Evolutionary conservation across 2,888 invertebrate genomes (phyloP).

Genomic region (Hydroisotoma schaefferi): DNA sequence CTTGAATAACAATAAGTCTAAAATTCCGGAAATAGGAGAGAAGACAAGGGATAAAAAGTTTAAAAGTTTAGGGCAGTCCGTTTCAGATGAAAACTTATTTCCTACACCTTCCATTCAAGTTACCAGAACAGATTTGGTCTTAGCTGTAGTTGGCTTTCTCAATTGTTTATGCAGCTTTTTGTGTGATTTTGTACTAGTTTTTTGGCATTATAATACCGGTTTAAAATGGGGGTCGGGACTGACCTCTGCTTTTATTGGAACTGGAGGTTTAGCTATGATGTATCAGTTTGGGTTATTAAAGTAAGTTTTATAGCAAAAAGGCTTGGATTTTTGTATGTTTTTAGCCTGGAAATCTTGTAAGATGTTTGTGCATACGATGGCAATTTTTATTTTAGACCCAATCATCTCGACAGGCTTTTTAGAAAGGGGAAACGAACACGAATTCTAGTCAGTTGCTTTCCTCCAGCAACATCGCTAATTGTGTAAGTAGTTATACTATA

Average conservation of each 20-base stretch:
- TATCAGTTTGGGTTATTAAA: constrained; percentile 33
- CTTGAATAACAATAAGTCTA: too few relatives aligned
- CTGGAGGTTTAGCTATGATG: constrained; percentile 31
- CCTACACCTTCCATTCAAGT: constrained; percentile 20
- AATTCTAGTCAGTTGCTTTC: constrained; percentile 34
- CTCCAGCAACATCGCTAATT: constrained; percentile 33
- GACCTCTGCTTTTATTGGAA: constrained; percentile 23
- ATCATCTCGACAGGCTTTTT: constrained; percentile 34
- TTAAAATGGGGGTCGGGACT: constrained; percentile 35
- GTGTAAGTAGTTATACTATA: too few relatives aligned
- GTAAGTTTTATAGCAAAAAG: constrained; percentile 20
- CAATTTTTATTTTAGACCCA: constrained; percentile 22
- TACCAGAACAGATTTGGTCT: constrained; percentile 25
- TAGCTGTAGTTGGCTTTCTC: constrained; percentile 26
- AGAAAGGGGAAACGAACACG: constrained; percentile 29
- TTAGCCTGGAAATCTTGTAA: too few relatives aligned
- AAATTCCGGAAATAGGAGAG: too few relatives aligned
- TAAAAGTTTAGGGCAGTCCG: too few relatives aligned
- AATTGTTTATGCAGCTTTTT: constrained; percentile 19
- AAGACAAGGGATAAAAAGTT: too few relatives aligned
- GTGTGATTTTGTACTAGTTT: constrained; percentile 24
- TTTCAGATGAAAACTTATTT: constrained; percentile 19
- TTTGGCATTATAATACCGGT: constrained; percentile 28
- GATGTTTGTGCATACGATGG: neutral
- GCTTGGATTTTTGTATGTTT: too few relatives aligned